Evolutionary conservation across 1,140 invertebrate genomes (phyloP).

Genomic region (Musca domestica): DNA sequence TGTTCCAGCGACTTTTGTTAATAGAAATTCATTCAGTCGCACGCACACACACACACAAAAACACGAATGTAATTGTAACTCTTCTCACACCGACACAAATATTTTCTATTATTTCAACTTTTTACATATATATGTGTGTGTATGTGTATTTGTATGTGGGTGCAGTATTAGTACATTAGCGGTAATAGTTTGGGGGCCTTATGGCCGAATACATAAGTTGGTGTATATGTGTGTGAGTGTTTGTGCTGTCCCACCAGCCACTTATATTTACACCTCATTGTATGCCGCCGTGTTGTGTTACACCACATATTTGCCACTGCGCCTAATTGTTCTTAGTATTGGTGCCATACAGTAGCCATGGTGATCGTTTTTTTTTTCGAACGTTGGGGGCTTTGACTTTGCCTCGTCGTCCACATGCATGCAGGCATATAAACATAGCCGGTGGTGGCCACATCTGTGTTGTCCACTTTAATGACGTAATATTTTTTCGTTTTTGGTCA

Average conservation of each 20-base stretch:
- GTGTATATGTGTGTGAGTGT: too few relatives aligned
- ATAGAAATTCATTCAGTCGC: conserved; percentile 2
- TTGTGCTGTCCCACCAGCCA: too few relatives aligned
- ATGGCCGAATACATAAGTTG: too few relatives aligned
- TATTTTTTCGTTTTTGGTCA: too few relatives aligned
- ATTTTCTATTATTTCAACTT: neutral
- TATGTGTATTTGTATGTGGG: neutral
- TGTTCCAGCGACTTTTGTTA: conserved; percentile 3
- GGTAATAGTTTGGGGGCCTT: too few relatives aligned
- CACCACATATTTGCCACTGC: too few relatives aligned
- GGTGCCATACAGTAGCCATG: conserved; percentile 3
- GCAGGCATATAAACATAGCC: too few relatives aligned
- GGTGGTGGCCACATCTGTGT: conserved; percentile 4
- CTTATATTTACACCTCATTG: too few relatives aligned
- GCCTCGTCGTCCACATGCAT: too few relatives aligned
- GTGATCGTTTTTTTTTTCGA: neutral
- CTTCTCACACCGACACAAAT: neutral
- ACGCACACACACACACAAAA: neutral
- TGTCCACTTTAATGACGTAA: conserved; percentile 5
- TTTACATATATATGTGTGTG: neutral
- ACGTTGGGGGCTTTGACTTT: too few relatives aligned
- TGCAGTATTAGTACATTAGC: too few relatives aligned
- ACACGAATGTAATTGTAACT: neutral
- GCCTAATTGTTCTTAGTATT: conserved; percentile 6
- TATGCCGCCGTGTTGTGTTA: too few relatives aligned